Conservation (phyloP, 2,113 vertebrate species). For the Engraulis encrasicolus region DNA sequence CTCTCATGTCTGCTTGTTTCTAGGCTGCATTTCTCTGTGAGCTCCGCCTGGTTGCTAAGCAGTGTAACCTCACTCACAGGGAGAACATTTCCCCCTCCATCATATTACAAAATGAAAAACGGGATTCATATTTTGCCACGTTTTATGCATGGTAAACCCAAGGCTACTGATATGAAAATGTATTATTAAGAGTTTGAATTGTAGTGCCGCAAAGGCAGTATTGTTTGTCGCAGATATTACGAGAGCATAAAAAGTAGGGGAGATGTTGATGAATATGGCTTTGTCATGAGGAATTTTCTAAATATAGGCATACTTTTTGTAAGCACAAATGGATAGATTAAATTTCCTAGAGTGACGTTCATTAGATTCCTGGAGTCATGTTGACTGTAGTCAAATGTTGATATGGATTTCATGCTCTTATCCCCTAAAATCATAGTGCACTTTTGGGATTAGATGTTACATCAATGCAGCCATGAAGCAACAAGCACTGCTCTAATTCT, state of each 20-base stretch:
- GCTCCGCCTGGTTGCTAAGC: neutral
- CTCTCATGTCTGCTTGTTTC: too few relatives aligned
- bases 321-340: conserved; percentile 4
- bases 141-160: conserved; percentile 52
- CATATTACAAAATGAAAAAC: conserved; percentile 49
- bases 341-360: too few relatives aligned
- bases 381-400: too few relatives aligned
- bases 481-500: too few relatives aligned
- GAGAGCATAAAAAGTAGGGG: conserved; percentile 34
- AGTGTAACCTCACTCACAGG: neutral
- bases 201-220: conserved; percentile 35
- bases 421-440: neutral
- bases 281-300: conserved; percentile 28
- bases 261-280: conserved; percentile 20
- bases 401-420: neutral
- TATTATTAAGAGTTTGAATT: conserved; percentile 29
- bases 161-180: conserved; percentile 6
- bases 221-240: conserved; percentile 53
- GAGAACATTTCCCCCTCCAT: conserved; percentile 25
- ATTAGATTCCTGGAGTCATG: too few relatives aligned
- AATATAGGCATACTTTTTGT: conserved; percentile 28
- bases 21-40: too few relatives aligned
- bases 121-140: conserved; percentile 45
- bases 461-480: neutral
- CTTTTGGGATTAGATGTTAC: neutral